These are phyloP conservation scores for Oophaga pumilio DNA, from an alignment of 2,113 vertebrate genomes.

Conservation along the genomic window DNA sequence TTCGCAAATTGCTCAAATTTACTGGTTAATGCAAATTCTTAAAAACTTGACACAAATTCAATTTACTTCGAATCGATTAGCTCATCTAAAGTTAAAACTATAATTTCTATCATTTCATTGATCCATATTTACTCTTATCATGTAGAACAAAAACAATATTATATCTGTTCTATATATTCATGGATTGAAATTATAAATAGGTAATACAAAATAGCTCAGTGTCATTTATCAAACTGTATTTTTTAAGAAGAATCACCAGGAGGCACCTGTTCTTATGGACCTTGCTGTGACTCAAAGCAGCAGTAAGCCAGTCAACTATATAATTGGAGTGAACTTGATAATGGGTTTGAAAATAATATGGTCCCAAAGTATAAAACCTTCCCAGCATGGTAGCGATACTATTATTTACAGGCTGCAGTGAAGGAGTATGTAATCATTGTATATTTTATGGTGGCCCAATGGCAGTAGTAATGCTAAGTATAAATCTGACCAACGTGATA, in stretches of 20 bases:
- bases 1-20: no score
- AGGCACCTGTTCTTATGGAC: background rate
- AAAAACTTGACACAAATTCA: no score
- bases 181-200: background rate
- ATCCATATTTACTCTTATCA: no score
- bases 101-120: no score
- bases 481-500: background rate
- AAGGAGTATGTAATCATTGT: background rate
- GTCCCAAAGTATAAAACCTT: constrained; percentile 10
- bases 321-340: background rate
- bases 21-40: no score
- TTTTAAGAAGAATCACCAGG: background rate
- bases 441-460: background rate
- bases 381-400: background rate
- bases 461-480: background rate
- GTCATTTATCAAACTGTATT: background rate
- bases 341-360: background rate
- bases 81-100: no score
- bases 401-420: background rate
- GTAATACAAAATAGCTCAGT: background rate
- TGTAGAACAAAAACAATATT: no score
- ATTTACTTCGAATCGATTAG: no score
- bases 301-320: constrained; percentile 3
- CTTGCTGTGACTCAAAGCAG: background rate
- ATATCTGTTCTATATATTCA: no score